Base-by-base conservation (phyloP, 2,888 invertebrate species). In the Microctonus hyperodae region DNA sequence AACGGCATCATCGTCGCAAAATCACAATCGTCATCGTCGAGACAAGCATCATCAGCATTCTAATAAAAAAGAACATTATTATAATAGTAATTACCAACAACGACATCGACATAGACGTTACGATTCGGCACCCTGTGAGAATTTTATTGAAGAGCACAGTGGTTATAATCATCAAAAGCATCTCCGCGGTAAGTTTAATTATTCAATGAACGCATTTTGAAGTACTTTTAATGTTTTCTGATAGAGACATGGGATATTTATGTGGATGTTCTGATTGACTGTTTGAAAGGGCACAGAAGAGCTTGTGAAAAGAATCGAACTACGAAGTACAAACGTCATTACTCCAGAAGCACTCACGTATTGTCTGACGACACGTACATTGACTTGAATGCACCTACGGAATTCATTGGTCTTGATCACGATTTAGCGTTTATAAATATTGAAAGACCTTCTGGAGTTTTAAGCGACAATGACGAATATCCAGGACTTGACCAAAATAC, bases 1-100 rank as follows among this genome's bases (percentile, higher is more conserved):
- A 60, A 85, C 85, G 55, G 79, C 79, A 64, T 82, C 83, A 63
- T 86, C 85, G 13, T 84, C 85, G n/a, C 81, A 84, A 68, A 83
- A 83, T 63, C 81, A 81, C 68, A 79, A 80, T 51, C 78, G 78
- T 59, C 77, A 77, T 35, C 79, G 79, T 57, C 78, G 77, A 62
- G 77, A 78, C 40, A 76, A 76, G 55, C 80, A 79, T 64, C 78
- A 78, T 37, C 73, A 74, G 59, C 74, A 76, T 31, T 74, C 72
- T 23, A 72, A 75, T 37, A 72, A 74, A 11, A 77, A 79, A 28
- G 74, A 76, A 16, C 73, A 76, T 6, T 75, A 74, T 50, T 69
- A 73, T 35, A 66, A 68, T 20, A 67, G 74, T 22, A 57, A 70
- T 51, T 7, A 72, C 72, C 66, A 71, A 73, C 44, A 78, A 73